Percentiles rank a stretch among this genome's conserved stretches.
Evolutionary conservation across 2,113 vertebrate species (phyloP).

Genomic region (Pogonocichla stellata): DNA sequence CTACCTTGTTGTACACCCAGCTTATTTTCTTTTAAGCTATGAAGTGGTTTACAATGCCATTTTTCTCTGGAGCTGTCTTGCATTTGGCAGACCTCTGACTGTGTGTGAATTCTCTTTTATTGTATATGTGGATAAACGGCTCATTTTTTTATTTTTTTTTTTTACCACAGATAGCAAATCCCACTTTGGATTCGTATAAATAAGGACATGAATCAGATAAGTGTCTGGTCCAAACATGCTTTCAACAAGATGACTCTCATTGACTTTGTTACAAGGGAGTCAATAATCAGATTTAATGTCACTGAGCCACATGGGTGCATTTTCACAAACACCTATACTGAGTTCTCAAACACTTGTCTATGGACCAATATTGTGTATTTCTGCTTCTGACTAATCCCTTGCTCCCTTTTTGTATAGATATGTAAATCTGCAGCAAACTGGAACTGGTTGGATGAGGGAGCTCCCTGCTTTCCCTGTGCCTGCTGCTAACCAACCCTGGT

Average conservation of each 20-base stretch:
- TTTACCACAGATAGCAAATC: not conserved
- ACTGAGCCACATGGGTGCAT: not conserved
- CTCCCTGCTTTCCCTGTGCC: not conserved
- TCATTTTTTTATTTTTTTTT: not conserved
- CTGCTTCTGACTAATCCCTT: not conserved
- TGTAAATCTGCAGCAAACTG: not conserved
- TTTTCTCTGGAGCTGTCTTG: slow-evolving; percentile 42
- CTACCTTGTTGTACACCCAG: slow-evolving; percentile 48
- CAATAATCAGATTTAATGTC: slow-evolving; percentile 1
- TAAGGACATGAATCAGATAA: not conserved
- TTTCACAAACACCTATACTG: not conserved
- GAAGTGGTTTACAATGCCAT: slow-evolving; percentile 37
- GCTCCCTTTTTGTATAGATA: not conserved
- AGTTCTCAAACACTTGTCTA: not conserved
- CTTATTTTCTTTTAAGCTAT: slow-evolving; percentile 41
- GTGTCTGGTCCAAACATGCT: not conserved
- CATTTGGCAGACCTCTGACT: slow-evolving; percentile 19
- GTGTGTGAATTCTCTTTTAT: slow-evolving; percentile 8
- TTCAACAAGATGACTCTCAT: not conserved
- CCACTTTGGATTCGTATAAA: not conserved
- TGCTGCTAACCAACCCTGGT: not conserved
- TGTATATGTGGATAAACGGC: not conserved
- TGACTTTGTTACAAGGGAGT: slow-evolving; percentile 9
- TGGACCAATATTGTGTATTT: not conserved
- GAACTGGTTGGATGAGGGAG: not conserved